These are phyloP conservation scores for Ganaspis brasiliensis DNA, from an alignment of 2,888 invertebrate species.

Conservation along the genomic window DNA sequence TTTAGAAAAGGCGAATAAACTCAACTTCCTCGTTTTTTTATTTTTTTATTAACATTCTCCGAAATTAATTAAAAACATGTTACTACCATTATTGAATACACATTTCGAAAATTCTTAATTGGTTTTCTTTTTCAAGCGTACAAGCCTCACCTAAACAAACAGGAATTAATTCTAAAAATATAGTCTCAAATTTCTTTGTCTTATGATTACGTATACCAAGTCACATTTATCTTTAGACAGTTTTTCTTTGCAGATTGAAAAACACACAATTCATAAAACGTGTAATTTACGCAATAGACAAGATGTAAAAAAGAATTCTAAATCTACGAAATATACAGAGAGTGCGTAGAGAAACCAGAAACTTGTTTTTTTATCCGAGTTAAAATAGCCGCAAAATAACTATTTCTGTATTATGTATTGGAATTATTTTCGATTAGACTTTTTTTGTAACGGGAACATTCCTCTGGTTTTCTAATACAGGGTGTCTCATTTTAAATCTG, in stretches of 20 bases:
- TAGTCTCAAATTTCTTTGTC: neutral
- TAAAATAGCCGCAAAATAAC: slow-evolving; percentile 13
- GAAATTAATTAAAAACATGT: neutral
- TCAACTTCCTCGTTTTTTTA: neutral
- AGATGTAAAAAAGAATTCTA: slow-evolving; percentile 15
- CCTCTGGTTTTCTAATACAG: too few species aligned
- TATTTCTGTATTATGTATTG: slow-evolving; percentile 1
- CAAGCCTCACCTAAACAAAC: neutral
- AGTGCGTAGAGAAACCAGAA: neutral
- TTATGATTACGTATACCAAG: neutral
- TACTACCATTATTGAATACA: too few species aligned
- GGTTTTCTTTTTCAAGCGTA: neutral
- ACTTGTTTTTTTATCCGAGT: slow-evolving; percentile 39
- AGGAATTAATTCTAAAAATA: neutral
- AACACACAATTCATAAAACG: slow-evolving; percentile 19
- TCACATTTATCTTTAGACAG: neutral
- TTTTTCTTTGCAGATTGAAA: slow-evolving; percentile 20
- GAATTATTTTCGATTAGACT: slow-evolving; percentile 1
- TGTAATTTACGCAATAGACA: neutral
- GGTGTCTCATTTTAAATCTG: too few species aligned
- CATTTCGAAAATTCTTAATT: too few species aligned
- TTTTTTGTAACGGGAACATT: too few species aligned
- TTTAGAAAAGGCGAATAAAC: slow-evolving; percentile 29
- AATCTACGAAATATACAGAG: slow-evolving; percentile 6
- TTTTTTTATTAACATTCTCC: neutral